Percentiles rank a stretch among this genome's conserved stretches.
Conservation (phyloP, 2,113 vertebrate genomes). For the Sinocyclocheilus anophthalmus region DNA sequence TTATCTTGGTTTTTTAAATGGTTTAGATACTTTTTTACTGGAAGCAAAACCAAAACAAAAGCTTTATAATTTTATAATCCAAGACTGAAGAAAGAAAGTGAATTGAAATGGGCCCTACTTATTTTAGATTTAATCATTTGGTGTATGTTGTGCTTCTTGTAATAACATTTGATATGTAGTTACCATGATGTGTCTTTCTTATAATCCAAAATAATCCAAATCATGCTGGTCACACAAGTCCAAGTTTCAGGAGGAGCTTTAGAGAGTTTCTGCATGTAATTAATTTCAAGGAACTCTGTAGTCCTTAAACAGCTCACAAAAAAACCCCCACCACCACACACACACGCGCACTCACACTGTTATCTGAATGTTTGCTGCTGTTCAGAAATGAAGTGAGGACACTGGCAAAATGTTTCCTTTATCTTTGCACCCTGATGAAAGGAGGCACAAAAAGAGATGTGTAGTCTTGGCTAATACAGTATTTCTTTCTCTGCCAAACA, state of each 20-base stretch:
- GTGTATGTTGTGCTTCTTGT: too few relatives aligned
- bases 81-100: too few relatives aligned
- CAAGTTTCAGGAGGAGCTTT: not conserved
- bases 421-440: constrained; percentile 57
- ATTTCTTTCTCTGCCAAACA: constrained; percentile 47
- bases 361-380: constrained; percentile 36
- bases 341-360: not conserved
- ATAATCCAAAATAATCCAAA: not conserved
- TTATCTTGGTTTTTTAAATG: too few relatives aligned
- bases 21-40: too few relatives aligned
- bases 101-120: too few relatives aligned
- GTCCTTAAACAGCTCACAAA: not conserved
- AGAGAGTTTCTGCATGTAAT: not conserved
- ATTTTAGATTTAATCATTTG: too few relatives aligned
- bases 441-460: constrained; percentile 49
- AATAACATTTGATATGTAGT: too few relatives aligned
- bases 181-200: too few relatives aligned
- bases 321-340: not conserved
- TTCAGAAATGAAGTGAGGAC: constrained; percentile 35
- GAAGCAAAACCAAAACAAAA: too few relatives aligned
- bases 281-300: not conserved
- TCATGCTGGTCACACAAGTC: not conserved
- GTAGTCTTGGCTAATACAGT: constrained; percentile 30
- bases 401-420: constrained; percentile 48
- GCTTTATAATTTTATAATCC: too few relatives aligned